These are phyloP conservation scores for Antidorcas marsupialis DNA, from an alignment of 2,113 vertebrate species.

Conservation along the genomic window DNA sequence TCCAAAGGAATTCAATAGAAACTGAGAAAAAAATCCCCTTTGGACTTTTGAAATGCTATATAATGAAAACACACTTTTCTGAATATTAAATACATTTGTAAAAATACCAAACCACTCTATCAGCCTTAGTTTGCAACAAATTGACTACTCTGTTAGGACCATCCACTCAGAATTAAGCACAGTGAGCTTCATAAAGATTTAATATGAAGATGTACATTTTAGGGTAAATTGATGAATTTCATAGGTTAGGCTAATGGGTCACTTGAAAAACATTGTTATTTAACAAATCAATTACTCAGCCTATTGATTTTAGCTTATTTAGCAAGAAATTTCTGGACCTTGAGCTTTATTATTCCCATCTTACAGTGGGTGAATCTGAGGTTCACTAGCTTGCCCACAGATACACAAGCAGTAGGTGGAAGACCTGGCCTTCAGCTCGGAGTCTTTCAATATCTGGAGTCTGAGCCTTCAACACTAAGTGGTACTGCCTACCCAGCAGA, in stretches of 20 bases:
- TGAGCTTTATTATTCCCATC: neutral
- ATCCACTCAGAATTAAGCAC: neutral
- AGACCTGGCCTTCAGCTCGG: neutral
- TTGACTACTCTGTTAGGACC: neutral
- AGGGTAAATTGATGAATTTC: neutral
- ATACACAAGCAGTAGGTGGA: neutral
- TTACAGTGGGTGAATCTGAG: neutral
- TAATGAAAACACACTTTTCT: conserved; percentile 21
- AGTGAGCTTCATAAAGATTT: neutral
- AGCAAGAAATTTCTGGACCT: neutral
- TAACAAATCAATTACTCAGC: neutral
- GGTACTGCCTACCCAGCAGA: neutral
- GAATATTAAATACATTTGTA: conserved; percentile 24
- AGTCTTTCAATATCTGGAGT: neutral
- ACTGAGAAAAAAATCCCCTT: neutral
- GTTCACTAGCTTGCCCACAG: neutral
- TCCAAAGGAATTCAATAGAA: neutral
- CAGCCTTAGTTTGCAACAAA: neutral
- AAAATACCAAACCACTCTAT: neutral
- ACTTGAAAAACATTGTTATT: conserved; percentile 19
- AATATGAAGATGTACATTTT: neutral
- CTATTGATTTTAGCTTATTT: neutral
- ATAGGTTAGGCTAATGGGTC: neutral
- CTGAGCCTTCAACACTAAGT: neutral
- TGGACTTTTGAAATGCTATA: conserved; percentile 17